Evolutionary conservation across 2,113 vertebrate species (phyloP).

Genomic region (Taurulus bubalis): DNA sequence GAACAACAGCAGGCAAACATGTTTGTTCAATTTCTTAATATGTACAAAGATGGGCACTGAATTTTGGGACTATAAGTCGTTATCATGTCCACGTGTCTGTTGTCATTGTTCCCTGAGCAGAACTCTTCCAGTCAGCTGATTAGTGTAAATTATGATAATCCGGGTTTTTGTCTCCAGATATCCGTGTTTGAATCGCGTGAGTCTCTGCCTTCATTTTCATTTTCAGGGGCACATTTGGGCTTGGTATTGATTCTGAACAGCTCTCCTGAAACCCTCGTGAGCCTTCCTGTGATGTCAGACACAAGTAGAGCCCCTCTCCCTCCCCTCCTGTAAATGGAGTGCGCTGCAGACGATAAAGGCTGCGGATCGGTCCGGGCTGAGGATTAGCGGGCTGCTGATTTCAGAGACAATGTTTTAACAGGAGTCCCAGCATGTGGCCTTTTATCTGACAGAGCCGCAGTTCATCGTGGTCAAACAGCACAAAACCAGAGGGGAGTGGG

Average conservation of each 20-base stretch:
- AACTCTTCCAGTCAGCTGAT: conserved; percentile 40
- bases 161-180: conserved; percentile 15
- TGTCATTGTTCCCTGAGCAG: conserved; percentile 19
- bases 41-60: not conserved
- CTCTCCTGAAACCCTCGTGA: conserved; percentile 36
- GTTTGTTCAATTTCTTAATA: not conserved
- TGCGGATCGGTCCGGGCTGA: conserved; percentile 48
- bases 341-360: conserved; percentile 73
- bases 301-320: conserved; percentile 31
- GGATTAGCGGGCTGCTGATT: conserved; percentile 75
- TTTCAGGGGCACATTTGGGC: not conserved
- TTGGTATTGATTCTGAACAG: not conserved
- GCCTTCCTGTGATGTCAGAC: conserved; percentile 43
- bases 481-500: conserved; percentile 79
- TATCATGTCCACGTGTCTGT: conserved; percentile 19
- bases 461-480: conserved; percentile 83
- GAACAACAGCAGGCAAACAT: not conserved
- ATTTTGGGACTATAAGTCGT: not conserved
- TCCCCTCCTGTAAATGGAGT: conserved; percentile 42
- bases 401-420: conserved; percentile 77
- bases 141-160: conserved; percentile 55
- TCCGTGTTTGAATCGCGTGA: not conserved
- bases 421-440: conserved; percentile 78
- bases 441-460: conserved; percentile 80
- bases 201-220: not conserved